A percentile compares a stretch with the other conserved stretches of the same genome.
Evolutionary conservation across 1,140 invertebrate genomes (phyloP).

Genomic region (Drosophila eugracilis): DNA sequence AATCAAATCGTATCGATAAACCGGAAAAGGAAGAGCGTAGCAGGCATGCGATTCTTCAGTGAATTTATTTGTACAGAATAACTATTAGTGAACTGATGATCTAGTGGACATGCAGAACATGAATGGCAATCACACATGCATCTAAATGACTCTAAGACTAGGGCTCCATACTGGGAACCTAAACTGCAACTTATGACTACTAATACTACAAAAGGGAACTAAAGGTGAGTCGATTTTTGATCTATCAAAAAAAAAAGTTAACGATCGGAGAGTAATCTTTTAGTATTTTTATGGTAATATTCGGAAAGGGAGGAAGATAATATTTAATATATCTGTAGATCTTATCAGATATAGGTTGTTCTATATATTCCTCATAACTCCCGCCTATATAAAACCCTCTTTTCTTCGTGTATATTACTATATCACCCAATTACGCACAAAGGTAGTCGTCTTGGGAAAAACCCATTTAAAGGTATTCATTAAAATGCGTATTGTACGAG

Average conservation of each 20-base stretch:
- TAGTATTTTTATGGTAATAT: too few species aligned
- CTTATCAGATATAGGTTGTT: too few species aligned
- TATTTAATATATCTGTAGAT: too few species aligned
- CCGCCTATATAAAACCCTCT: background rate
- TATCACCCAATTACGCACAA: background rate
- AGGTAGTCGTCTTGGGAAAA: background rate
- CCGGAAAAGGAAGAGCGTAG: constrained; percentile 6
- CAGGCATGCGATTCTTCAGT: constrained; percentile 15
- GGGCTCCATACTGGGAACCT: constrained; percentile 1
- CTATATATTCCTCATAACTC: too few species aligned
- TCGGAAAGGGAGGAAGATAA: background rate
- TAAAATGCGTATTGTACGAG: background rate
- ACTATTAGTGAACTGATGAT: background rate
- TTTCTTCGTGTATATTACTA: too few species aligned
- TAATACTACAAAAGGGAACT: constrained; percentile 62
- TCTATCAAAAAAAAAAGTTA: background rate
- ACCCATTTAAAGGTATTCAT: constrained; percentile 6
- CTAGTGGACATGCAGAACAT: constrained; percentile 19
- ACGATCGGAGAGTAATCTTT: constrained; percentile 2
- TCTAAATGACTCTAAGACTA: constrained; percentile 38
- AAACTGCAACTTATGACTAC: constrained; percentile 31
- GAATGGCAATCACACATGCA: constrained; percentile 40
- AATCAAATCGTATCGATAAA: background rate
- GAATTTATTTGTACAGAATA: constrained; percentile 40
- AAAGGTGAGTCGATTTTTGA: background rate